Evolutionary conservation across 30 jellyfish, hydroid and myxozoan genomes (phyloP), one percentile per base, ranked within the genome.

Genomic region (Nemopilema nomurai): DNA sequence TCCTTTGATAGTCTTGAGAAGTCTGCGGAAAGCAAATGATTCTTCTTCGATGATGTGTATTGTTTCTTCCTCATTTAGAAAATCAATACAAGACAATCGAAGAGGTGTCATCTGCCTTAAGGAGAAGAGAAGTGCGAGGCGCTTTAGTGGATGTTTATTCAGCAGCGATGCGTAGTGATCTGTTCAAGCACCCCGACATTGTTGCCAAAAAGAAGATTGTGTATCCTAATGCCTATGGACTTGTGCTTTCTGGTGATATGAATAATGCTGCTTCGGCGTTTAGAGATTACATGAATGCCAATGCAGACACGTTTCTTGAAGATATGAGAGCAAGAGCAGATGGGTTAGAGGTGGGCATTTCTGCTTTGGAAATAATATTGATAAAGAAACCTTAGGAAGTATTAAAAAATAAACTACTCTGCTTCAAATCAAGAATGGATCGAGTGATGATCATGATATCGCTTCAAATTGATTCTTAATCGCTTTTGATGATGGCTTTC

Each of bases 91-190:
- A 64, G 50, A 57, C 89, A 0, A 50, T 80, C 19, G 89, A 80
- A 26, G 89, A 80, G 7, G 81, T 80, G 24, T 69, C 81, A 23
- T 22, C 24, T 6, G 89, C 89, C 19, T 33, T 80, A n/a, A 31
- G 22, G 30, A 67, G 73, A 26, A n/a, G 89, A 16, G 69, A 80
- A 65, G 81, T 80, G 16, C 9, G 75, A 20, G 73, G 81, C 23
- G 89, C 89, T 22, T 51, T 80, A 4, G 89, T 80, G 4, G 89
- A 80, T 16, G 81, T 67, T 8, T 67, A 29, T n/a, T 28, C 81
- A 41, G 89, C 81, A 64, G 80, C 89, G 16, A 3, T 70, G 17
- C 81, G 89, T 1, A 22, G 66, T 63, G 82, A 80, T 19, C 72
- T 80, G 26, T 67, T 80, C 62, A 8, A 33, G 7, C 89, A 80